Evolutionary conservation across 1,140 invertebrate genomes (phyloP).

Genomic region (Heterodera schachtii): DNA sequence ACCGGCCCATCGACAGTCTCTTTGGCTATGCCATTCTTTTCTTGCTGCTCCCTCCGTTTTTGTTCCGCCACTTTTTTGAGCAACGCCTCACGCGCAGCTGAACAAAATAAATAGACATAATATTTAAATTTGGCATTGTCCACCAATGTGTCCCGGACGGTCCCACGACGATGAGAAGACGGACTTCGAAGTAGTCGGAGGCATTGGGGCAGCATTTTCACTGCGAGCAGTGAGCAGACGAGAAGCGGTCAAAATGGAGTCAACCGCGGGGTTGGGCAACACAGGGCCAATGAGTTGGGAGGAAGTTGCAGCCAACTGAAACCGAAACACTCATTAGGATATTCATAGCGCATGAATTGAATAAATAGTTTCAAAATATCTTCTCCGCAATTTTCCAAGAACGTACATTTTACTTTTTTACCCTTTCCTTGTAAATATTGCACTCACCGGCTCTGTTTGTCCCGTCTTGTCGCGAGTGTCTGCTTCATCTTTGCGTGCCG

Average conservation of each 20-base stretch:
- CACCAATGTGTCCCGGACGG: constrained; percentile 23
- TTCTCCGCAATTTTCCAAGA: too few species aligned
- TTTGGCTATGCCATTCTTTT: neutral
- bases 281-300: constrained; percentile 12
- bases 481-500: constrained; percentile 5
- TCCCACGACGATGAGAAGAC: constrained; percentile 28
- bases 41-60: neutral
- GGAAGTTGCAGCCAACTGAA: constrained; percentile 6
- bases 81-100: constrained; percentile 23
- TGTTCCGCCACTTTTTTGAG: constrained; percentile 5
- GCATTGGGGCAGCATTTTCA: constrained; percentile 4
- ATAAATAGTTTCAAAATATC: too few species aligned
- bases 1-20: neutral
- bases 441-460: constrained; percentile 9
- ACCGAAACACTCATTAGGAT: neutral
- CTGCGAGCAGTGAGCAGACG: neutral
- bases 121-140: neutral
- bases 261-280: neutral
- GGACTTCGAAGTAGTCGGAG: neutral
- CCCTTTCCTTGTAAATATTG: too few species aligned
- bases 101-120: neutral
- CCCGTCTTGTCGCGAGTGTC: neutral
- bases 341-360: too few species aligned
- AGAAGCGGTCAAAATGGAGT: neutral
- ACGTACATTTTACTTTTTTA: too few species aligned